These are phyloP conservation scores for Polyommatus iphigenia DNA, from an alignment of 2,888 invertebrate genomes.

Conservation along the genomic window DNA sequence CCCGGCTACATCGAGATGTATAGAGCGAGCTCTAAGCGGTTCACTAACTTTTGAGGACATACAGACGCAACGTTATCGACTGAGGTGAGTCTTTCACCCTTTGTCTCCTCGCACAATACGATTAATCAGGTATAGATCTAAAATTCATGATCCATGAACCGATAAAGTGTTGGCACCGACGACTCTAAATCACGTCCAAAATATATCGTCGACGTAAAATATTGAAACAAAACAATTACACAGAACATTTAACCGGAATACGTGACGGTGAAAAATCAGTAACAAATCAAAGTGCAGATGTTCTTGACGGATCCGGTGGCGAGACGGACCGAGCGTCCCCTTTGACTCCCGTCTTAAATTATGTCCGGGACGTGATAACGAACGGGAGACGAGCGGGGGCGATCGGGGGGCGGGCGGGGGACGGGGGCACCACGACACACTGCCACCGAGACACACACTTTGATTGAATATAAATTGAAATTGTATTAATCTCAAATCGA, in stretches of 20 bases:
- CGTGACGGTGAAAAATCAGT: conserved; percentile 39
- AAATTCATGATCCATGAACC: background rate
- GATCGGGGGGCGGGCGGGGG: conserved; percentile 17
- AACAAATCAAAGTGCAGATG: conserved; percentile 47
- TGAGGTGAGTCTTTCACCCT: background rate
- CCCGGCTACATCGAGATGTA: too few species aligned
- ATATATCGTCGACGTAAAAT: conserved; percentile 30
- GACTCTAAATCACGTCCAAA: background rate
- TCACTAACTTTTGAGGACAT: background rate
- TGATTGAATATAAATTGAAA: conserved; percentile 27
- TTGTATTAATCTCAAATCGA: conserved; percentile 27
- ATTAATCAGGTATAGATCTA: background rate
- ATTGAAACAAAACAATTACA: conserved; percentile 31
- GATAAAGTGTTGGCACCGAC: background rate
- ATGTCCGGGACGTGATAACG: conserved; percentile 77
- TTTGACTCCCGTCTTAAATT: conserved; percentile 67
- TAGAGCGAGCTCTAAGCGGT: background rate
- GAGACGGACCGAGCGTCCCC: conserved; percentile 45
- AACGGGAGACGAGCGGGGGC: conserved; percentile 41
- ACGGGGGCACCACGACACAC: conserved; percentile 22
- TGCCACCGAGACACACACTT: background rate
- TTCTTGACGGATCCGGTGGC: conserved; percentile 43
- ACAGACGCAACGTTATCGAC: background rate
- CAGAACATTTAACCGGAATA: conserved; percentile 28
- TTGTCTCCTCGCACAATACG: background rate